Percentiles rank a stretch among this genome's conserved stretches.
phyloP scores from a whole-genome alignment of 2,888 invertebrate genomes.

The Chouioia cunea region DNA sequence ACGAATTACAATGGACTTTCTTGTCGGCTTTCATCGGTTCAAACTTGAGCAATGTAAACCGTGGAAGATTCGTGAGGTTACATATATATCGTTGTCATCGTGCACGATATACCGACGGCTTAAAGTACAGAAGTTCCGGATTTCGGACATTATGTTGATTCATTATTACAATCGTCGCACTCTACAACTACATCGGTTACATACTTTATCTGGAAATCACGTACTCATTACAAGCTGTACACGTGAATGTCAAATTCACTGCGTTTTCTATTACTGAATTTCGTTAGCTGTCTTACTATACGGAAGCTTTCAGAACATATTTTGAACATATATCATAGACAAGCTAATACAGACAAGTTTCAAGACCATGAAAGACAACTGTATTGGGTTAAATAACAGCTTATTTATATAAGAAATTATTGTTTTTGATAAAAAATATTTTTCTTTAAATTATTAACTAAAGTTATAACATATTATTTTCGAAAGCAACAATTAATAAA shows the following conservation, averaged over 20 bases:
- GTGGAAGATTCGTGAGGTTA: constrained; percentile 64
- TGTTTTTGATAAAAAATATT: not conserved
- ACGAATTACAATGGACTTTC: constrained; percentile 69
- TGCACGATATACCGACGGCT: constrained; percentile 45
- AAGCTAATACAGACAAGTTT: constrained; percentile 1
- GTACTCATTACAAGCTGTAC: constrained; percentile 12
- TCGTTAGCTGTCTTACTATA: not conserved
- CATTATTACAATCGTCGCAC: constrained; percentile 34
- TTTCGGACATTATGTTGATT: constrained; percentile 1
- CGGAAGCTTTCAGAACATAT: constrained; percentile 1
- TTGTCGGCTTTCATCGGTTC: constrained; percentile 67
- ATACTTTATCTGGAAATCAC: not conserved
- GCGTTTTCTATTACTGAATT: constrained; percentile 29
- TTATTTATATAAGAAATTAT: not conserved
- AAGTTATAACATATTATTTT: too few relatives aligned
- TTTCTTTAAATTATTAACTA: not conserved
- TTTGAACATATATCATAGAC: not conserved
- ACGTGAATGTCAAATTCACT: constrained; percentile 29
- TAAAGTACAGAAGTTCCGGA: constrained; percentile 35
- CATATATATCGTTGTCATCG: constrained; percentile 52
- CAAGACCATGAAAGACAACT: not conserved
- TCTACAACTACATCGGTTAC: not conserved
- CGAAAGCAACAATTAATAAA: too few relatives aligned
- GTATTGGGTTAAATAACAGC: not conserved
- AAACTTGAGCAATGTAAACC: constrained; percentile 63